These are phyloP conservation scores for Pammene aurita DNA, from an alignment of 2,888 invertebrate species.

Conservation along the genomic window DNA sequence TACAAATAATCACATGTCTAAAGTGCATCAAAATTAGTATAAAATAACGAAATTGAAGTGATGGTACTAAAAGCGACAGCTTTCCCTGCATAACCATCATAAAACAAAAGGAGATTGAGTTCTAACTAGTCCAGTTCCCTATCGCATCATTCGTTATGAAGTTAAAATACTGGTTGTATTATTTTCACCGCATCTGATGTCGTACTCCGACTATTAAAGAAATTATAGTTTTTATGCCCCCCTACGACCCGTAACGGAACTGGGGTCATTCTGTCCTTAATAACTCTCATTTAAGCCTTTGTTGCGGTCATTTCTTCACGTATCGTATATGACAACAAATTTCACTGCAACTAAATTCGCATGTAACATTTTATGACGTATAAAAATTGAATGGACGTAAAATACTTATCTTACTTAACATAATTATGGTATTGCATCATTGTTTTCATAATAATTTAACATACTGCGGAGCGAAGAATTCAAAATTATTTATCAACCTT, in stretches of 20 bases:
- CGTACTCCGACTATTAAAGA: conserved; percentile 9
- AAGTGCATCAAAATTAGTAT: too few relatives aligned
- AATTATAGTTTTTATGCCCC: conserved; percentile 5
- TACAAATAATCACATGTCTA: too few relatives aligned
- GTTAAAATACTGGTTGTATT: not conserved
- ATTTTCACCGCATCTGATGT: not conserved
- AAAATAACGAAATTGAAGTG: too few relatives aligned
- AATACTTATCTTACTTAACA: conserved; percentile 1
- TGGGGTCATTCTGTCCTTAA: conserved; percentile 18
- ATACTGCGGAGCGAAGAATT: too few relatives aligned
- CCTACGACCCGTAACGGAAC: conserved; percentile 24
- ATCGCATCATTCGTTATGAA: not conserved
- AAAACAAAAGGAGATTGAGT: too few relatives aligned
- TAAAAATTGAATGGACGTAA: conserved; percentile 5
- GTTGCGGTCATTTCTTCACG: conserved; percentile 15
- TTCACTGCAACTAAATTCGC: conserved; percentile 11
- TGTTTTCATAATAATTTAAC: not conserved
- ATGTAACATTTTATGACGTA: conserved; percentile 3
- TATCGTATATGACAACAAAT: conserved; percentile 13
- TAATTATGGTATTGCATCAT: conserved; percentile 10
- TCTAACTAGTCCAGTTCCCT: not conserved
- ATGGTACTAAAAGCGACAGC: too few relatives aligned
- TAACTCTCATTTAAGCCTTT: conserved; percentile 12
- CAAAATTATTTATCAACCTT: too few relatives aligned
- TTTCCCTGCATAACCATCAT: too few relatives aligned